Base-by-base conservation (phyloP, 2,888 invertebrate genomes). In the Adineta ricciae region DNA sequence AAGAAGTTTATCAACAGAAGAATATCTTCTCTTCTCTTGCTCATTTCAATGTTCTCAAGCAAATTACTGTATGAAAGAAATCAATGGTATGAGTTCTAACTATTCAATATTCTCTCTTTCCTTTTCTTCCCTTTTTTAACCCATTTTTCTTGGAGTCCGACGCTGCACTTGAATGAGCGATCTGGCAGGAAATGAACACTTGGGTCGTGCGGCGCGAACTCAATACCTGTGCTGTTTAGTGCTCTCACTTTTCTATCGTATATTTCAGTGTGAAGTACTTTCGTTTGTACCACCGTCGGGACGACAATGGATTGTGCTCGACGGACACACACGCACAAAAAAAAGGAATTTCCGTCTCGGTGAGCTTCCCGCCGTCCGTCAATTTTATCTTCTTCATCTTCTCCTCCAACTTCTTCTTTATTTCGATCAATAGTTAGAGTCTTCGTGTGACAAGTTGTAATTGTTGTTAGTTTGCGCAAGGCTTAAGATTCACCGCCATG, bases 161-260 rank as follows among this genome's bases (percentile, higher is more conserved):
- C 41, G 41, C 78, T 41, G 38, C 78, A 38, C 41, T 78, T 78
- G 78, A 41, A 64, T 64, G 64, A 64, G 32, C 64, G 64, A 64
- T 64, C 64, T 78, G n/a, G 38, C 78, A 78, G 78, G 78, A 78
- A 78, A 78, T 78, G 78, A 78, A 78, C 78, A 78, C 78, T 78
- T 78, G 38, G 38, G 41, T 41, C 78, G 78, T 78, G 38, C 41
- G 78, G 38, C 78, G 78, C 41, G 78, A 41, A 32, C 64, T 41
- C 78, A 78, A 78, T 78, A 78, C 78, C 78, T 78, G 78, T 41
- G 9, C 41, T 19, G 78, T 41, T 78, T 78, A 41, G 41, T 78
- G 41, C 41, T 41, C 78, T 78, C 41, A 36, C n/a, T 3, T 78
- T 78, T 78, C 41, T 78, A 38, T 41, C 41, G 24, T 78, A 41